Evolutionary conservation across 1,140 invertebrate genomes (phyloP), one percentile per base, ranked within the genome.

Genomic region (Nasonia longicornis): DNA sequence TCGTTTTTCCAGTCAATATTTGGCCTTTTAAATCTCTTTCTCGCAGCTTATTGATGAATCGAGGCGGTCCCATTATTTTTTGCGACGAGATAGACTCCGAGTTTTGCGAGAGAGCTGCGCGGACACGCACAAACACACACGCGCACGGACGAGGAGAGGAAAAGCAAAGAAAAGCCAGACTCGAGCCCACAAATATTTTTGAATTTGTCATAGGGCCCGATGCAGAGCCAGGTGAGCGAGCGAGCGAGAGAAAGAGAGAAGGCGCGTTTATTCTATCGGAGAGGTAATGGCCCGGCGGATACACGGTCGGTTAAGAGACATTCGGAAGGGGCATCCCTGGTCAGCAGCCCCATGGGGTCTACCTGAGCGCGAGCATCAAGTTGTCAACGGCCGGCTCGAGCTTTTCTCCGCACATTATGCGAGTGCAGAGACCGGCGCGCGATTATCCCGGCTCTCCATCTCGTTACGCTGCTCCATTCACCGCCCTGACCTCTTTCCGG

Each of bases 261-360:
- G 45, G 14, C 29, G 66, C 72, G 74, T 76, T 70, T 76, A 71
- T 81, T 70, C 73, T 78, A 73, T 84, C 77, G 77, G 38, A 42
- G 38, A 42, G 80, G 63, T 81, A 76, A 84, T 77, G 83, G 70
- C 69, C 69, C 73, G 82, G 64, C 82, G 85, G 85, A 79, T 82
- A 63, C 64, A 82, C 81, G 76, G 58, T 79, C 31, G 64, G 77
- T 79, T 82, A 82, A 73, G 75, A 67, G 48, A 52, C 12, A 3
- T 58, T 48, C 70, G 78, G 58, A 42, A 73, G 42, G 38, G 66
- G 14, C 12, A 14, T 16, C 26, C 64, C 8, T 67, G 64, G 64
- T 31, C 64, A 26, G 66, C 35, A 11, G 35, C 69, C 69, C 77
- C 69, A 42, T 72, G 77, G 69, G 77, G 69, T 42, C 77, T 78